phyloP scores from a whole-genome alignment of 2,888 invertebrate species.

The Griposia aprilina region DNA sequence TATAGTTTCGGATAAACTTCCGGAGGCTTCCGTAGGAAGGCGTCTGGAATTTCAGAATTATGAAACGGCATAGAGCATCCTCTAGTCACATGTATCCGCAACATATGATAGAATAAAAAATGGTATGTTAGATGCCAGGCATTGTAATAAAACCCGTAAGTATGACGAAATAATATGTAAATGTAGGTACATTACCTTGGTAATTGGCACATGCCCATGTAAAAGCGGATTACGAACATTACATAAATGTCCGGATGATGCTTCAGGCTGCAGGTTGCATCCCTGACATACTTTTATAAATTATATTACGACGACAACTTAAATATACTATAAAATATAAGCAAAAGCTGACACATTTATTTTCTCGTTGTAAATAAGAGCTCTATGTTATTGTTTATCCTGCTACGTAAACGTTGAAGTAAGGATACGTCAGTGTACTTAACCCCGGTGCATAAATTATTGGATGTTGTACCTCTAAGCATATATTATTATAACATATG shows the following conservation, averaged over 20 bases:
- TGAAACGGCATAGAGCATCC: not conserved
- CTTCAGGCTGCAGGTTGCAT: conserved; percentile 8
- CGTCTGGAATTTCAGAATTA: not conserved
- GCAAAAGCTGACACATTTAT: conserved; percentile 15
- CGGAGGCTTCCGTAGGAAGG: not conserved
- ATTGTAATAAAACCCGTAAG: not conserved
- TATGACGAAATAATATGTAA: conserved; percentile 18
- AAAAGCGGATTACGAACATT: conserved; percentile 30
- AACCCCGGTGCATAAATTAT: conserved; percentile 16
- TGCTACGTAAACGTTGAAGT: conserved; percentile 8
- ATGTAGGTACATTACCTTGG: conserved; percentile 9
- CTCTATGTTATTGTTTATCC: conserved; percentile 32
- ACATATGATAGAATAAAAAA: not conserved
- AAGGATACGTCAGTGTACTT: conserved; percentile 20
- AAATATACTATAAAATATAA: not conserved
- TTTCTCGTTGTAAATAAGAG: not conserved
- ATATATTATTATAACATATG: not conserved
- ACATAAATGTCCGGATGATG: conserved; percentile 29
- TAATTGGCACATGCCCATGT: conserved; percentile 1
- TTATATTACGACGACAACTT: conserved; percentile 3
- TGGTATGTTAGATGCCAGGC: not conserved
- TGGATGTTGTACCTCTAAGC: conserved; percentile 3
- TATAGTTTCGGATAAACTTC: not conserved
- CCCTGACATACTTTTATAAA: conserved; percentile 26
- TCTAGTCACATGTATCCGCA: not conserved